Base-by-base conservation (phyloP, 2,113 vertebrate species). In the Antechinus stuartii region DNA sequence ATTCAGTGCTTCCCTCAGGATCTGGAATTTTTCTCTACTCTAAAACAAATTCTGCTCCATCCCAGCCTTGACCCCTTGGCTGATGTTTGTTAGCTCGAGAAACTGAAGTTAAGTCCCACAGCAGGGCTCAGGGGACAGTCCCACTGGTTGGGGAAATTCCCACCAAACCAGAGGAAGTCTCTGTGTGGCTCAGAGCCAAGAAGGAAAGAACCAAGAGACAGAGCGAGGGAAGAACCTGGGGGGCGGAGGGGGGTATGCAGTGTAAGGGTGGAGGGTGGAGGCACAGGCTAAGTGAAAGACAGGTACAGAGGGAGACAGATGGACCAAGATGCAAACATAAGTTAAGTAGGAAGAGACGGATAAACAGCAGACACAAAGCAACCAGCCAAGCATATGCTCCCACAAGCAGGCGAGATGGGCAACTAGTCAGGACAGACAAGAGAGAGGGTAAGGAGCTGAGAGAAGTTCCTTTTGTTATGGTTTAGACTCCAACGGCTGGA, bases 361-460 rank as follows among this genome's bases (percentile, higher is more conserved):
- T 99, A 98, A 99, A 99, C 98, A 99, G 99, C 98, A 98, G 99
- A 98, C 98, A 98, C 90, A 95, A 96, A 98, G 98, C 98, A 98
- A 98, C 98, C 98, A 98, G 98, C 94, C 49, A 94, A 98, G 95
- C 99, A 99, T 99, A 99, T 99, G 99, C 97, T 98, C 96, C 0
- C 2, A 47, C 1, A n/a, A 98, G 96, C 97, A 95, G 96, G 97
- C 98, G 53, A 94, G 96, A 96, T 94, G 96, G 96, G 98, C 97
- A 95, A 96, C 96, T 96, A 96, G 97, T 19, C 93, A 97, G 96
- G 93, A 52, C 89, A 92, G 89, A 14, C 56, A 2, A 68, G 50
- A 46, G 89, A 27, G 0, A 19, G 55, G 92, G 24, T 90, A 84
- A 42, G 19, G n/a, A 42, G 68, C n/a, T 23, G 7, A n/a, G 49